Evolutionary conservation across 2,797 vertebrate species (phyloP).

Genomic region (Urosaurus nigricauda): DNA sequence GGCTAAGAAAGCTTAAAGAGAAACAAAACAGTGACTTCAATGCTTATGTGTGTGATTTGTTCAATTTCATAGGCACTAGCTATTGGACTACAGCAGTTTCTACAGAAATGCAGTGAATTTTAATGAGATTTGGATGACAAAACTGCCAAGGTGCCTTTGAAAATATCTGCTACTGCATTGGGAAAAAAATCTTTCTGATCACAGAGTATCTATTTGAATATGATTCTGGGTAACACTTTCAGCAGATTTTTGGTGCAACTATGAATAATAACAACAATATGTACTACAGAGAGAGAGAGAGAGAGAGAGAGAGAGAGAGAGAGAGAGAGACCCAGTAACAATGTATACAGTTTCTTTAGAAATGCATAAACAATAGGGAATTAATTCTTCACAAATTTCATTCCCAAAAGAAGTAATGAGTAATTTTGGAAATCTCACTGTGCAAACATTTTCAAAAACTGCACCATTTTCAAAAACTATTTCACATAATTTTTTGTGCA

Average conservation of each 20-base stretch:
- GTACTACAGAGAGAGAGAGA: not conserved
- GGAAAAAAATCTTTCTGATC: not conserved
- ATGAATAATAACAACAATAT: not conserved
- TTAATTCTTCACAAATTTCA: too few species aligned
- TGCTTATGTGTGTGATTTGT: not conserved
- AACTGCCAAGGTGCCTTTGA: conserved; percentile 11
- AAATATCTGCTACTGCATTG: conserved; percentile 11
- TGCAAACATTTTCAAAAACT: too few species aligned
- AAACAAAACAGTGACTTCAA: not conserved
- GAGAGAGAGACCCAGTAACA: not conserved
- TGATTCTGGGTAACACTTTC: not conserved
- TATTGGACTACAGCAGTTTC: not conserved
- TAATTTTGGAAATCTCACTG: too few species aligned
- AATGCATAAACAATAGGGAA: not conserved
- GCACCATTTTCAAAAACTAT: too few species aligned
- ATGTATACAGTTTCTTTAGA: not conserved
- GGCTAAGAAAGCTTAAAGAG: not conserved
- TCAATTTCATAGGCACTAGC: conserved; percentile 2
- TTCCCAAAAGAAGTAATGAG: too few species aligned
- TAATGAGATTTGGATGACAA: conserved; percentile 3
- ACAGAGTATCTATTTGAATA: not conserved
- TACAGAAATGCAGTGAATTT: conserved; percentile 6
- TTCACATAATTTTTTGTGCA: too few species aligned
- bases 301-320: not conserved
- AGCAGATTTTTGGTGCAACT: conserved; percentile 5